phyloP scores from a whole-genome alignment of 2,888 invertebrate species.

The Drosophila neutralis region DNA sequence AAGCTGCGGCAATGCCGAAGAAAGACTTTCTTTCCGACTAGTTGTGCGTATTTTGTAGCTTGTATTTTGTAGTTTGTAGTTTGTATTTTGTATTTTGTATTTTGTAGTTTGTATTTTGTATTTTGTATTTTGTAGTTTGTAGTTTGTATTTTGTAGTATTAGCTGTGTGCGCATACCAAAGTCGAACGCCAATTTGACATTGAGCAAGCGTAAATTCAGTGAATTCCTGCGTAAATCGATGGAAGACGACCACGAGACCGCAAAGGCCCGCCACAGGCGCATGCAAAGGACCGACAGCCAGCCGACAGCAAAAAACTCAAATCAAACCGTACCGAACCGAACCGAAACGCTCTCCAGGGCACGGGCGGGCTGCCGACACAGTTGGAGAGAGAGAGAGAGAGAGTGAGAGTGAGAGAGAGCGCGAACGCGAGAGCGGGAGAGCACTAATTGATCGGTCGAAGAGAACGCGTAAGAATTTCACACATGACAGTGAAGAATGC shows the following conservation, averaged over 20 bases:
- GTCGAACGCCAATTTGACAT: conserved; percentile 77
- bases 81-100: conserved; percentile 1
- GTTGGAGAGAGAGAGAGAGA: neutral
- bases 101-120: neutral
- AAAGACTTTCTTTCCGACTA: neutral
- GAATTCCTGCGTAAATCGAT: conserved; percentile 70
- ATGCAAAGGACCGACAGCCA: conserved; percentile 21
- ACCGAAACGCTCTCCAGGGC: conserved; percentile 2
- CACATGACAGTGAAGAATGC: conserved; percentile 74
- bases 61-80: neutral
- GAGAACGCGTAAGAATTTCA: conserved; percentile 63
- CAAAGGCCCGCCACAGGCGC: conserved; percentile 24
- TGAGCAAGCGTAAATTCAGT: conserved; percentile 73
- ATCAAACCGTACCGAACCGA: conserved; percentile 18
- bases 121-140: neutral
- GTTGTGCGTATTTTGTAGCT: neutral
- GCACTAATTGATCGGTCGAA: conserved; percentile 30
- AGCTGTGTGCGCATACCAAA: conserved; percentile 67
- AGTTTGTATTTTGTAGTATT: conserved; percentile 8
- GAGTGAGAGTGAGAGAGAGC: neutral
- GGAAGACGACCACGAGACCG: conserved; percentile 46
- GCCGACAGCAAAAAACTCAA: conserved; percentile 1
- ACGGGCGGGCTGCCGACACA: conserved; percentile 6
- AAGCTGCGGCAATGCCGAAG: neutral
- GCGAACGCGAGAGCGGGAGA: neutral